Conservation (phyloP, 2,113 vertebrate genomes). For the Pelobates fuscus region DNA sequence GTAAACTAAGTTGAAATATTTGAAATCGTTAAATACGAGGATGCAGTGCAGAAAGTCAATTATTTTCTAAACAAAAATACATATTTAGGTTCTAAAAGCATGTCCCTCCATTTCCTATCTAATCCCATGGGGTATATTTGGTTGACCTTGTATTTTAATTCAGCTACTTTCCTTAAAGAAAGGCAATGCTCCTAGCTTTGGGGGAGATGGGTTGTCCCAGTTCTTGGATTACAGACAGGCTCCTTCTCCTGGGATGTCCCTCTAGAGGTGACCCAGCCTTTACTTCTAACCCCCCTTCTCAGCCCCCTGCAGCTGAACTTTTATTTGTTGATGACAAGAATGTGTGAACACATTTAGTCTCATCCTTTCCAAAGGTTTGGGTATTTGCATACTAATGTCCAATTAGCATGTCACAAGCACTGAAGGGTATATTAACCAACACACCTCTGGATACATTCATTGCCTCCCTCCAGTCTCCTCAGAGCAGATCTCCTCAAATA, state of each 20-base stretch:
- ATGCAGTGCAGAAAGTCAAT: too few relatives aligned
- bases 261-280: not conserved
- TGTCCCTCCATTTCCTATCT: too few relatives aligned
- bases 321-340: slow-evolving; percentile 8
- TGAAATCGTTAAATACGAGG: too few relatives aligned
- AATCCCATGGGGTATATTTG: too few relatives aligned
- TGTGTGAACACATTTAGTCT: slow-evolving; percentile 4
- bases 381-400: slow-evolving; percentile 30
- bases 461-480: not conserved
- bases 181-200: too few relatives aligned
- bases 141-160: too few relatives aligned
- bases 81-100: too few relatives aligned
- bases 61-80: too few relatives aligned
- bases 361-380: not conserved
- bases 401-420: slow-evolving; percentile 26
- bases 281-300: slow-evolving; percentile 18
- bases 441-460: not conserved
- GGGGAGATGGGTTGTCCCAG: not conserved
- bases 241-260: not conserved
- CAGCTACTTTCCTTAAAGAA: too few relatives aligned
- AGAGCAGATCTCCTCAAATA: too few relatives aligned
- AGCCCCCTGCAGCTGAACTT: not conserved
- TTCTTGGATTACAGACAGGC: not conserved
- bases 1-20: too few relatives aligned
- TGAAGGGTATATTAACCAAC: slow-evolving; percentile 16